phyloP scores from a whole-genome alignment of 2,888 invertebrate genomes.

The Phasia obesa region DNA sequence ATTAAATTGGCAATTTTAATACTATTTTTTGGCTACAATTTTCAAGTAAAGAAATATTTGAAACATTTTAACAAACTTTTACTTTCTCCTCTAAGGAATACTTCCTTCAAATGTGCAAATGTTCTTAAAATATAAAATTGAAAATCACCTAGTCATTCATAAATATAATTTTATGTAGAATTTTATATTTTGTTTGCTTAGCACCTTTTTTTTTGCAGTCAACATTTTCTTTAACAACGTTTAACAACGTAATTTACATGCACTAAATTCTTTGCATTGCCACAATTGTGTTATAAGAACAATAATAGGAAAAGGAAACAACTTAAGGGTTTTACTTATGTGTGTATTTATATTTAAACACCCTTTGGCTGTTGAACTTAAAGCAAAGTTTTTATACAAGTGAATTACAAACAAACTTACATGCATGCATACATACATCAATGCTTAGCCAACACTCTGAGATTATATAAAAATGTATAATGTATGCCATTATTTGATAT shows the following conservation, averaged over 20 bases:
- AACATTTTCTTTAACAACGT: no score
- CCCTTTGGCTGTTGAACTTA: slow-evolving; percentile 54
- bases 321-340: slow-evolving; percentile 44
- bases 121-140: not conserved
- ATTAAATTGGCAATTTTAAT: no score
- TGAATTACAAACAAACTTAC: slow-evolving; percentile 6
- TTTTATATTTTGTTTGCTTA: slow-evolving; percentile 70
- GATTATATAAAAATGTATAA: not conserved
- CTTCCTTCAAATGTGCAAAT: slow-evolving; percentile 2
- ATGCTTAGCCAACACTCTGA: not conserved
- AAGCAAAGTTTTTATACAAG: slow-evolving; percentile 27
- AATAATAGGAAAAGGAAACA: slow-evolving; percentile 29
- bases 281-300: slow-evolving; percentile 5
- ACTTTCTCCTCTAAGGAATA: not conserved
- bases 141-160: slow-evolving; percentile 15
- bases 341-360: slow-evolving; percentile 25
- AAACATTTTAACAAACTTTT: no score
- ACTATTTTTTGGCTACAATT: no score
- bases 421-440: no score
- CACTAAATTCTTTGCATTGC: slow-evolving; percentile 11
- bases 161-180: slow-evolving; percentile 46
- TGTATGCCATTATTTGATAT: not conserved
- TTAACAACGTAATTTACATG: slow-evolving; percentile 56
- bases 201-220: slow-evolving; percentile 57
- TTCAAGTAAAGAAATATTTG: no score